A percentile compares a stretch with the other conserved stretches of the same genome.
Evolutionary conservation across 2,888 invertebrate genomes (phyloP).

Genomic region (Melieria picta): DNA sequence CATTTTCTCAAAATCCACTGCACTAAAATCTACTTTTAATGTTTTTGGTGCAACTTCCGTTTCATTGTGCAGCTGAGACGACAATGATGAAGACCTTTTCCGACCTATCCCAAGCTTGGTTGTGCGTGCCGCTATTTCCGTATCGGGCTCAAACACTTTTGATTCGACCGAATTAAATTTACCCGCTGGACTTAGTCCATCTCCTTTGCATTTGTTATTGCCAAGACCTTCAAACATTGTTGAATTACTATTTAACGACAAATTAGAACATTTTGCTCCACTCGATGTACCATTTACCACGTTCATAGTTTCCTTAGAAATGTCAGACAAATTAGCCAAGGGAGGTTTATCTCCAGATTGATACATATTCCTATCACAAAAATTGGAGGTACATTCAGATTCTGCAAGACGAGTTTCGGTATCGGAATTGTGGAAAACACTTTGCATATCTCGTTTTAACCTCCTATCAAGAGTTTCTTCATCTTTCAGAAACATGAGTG

Average conservation of each 20-base stretch:
- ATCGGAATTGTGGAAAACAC: constrained; percentile 27
- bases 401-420: constrained; percentile 33
- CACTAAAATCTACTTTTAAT: constrained; percentile 58
- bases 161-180: constrained; percentile 17
- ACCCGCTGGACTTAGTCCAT: constrained; percentile 9
- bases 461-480: constrained; percentile 55
- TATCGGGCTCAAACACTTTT: constrained; percentile 26
- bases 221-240: constrained; percentile 14
- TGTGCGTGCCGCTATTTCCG: constrained; percentile 3
- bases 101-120: constrained; percentile 38
- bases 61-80: constrained; percentile 54
- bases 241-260: too few relatives aligned
- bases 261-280: too few relatives aligned
- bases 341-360: too few relatives aligned
- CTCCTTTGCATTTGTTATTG: constrained; percentile 19
- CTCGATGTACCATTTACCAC: too few relatives aligned
- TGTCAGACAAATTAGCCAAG: too few relatives aligned
- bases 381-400: constrained; percentile 25
- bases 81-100: constrained; percentile 55
- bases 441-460: constrained; percentile 27
- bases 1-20: constrained; percentile 60
- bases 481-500: constrained; percentile 64
- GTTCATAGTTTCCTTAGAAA: too few relatives aligned
- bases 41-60: constrained; percentile 53
- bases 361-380: too few relatives aligned